Evolutionary conservation across 2,888 invertebrate species (phyloP), one percentile per base, ranked within the genome.

Genomic region (Neocrepidodera transversa): DNA sequence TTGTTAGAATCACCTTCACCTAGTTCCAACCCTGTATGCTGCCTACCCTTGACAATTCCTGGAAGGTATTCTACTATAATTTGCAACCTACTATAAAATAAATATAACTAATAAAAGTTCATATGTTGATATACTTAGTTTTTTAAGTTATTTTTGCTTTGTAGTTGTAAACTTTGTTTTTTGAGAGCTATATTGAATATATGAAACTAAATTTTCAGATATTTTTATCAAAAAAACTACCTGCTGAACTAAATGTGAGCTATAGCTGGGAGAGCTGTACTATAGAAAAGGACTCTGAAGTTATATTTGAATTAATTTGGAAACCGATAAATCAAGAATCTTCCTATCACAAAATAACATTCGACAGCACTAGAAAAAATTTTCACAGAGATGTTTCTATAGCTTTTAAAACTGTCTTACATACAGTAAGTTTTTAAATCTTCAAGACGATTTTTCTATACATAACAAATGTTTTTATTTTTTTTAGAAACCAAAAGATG

Each of bases 301-400:
- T 82, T 42, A 71, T 78, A 54, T 79, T 91, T 67, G 83, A 83
- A 35, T 78, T 91, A 70, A 74, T 77, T 14, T 91, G 91, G 91
- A 83, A 77, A 5, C 91, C 91, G 0, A 75, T 71, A 11, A 80
- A 83, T 64, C 82, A 82, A 26, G 84, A 85, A 5, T 82, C 84
- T 2, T 83, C 86, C 72, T 81, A 88, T 61, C 87, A 89, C 68
- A 78, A 87, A 30, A 84, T 89, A 52, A 81, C 63, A 13, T 64
- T 91, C 43, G 83, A 83, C 1, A 87, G 88, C 77, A 10, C 35
- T 30, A 85, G 83, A 60, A 82, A 83, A 55, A 83, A 86, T 65
- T 85, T 88, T 48, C 83, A 86, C 71, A 87, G 87, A 79, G 88
- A 90, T 72, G 82, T 90, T 2, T 82, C 85, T 65, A 78, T 89